phyloP scores from a whole-genome alignment of 1,140 invertebrate genomes.

The Prorops nasuta region DNA sequence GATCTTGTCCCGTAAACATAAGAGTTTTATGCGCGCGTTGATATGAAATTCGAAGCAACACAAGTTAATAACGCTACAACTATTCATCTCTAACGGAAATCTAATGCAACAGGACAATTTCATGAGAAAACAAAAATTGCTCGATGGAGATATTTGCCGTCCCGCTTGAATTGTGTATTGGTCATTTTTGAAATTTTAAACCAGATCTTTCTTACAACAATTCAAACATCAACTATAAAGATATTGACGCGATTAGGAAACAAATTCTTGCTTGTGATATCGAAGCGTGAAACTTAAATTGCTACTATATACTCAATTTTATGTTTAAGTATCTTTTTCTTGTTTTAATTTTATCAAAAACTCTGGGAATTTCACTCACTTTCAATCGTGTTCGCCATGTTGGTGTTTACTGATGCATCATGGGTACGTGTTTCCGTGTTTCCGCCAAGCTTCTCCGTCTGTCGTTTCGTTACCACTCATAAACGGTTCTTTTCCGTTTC shows the following conservation, averaged over 20 bases:
- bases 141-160: constrained; percentile 30
- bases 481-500: constrained; percentile 10
- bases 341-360: constrained; percentile 33
- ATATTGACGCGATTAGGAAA: background rate
- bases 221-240: constrained; percentile 34
- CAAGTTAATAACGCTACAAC: too few species aligned
- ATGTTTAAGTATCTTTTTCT: constrained; percentile 1
- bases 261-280: constrained; percentile 3
- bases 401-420: constrained; percentile 58
- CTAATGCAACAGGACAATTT: too few species aligned
- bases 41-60: background rate
- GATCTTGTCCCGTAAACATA: constrained; percentile 19
- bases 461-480: constrained; percentile 17
- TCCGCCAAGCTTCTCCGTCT: constrained; percentile 30
- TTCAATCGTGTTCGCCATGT: constrained; percentile 76
- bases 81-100: too few species aligned
- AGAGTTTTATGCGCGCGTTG: too few species aligned
- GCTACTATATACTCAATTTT: background rate
- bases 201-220: constrained; percentile 31
- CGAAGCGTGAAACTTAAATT: constrained; percentile 26
- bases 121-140: constrained; percentile 49
- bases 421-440: constrained; percentile 33
- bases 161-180: constrained; percentile 50
- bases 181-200: constrained; percentile 59
- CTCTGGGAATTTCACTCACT: constrained; percentile 60